Percentiles rank a stretch among this genome's conserved stretches.
Conservation (phyloP, 2,888 invertebrate genomes). For the Idaea aversata region DNA sequence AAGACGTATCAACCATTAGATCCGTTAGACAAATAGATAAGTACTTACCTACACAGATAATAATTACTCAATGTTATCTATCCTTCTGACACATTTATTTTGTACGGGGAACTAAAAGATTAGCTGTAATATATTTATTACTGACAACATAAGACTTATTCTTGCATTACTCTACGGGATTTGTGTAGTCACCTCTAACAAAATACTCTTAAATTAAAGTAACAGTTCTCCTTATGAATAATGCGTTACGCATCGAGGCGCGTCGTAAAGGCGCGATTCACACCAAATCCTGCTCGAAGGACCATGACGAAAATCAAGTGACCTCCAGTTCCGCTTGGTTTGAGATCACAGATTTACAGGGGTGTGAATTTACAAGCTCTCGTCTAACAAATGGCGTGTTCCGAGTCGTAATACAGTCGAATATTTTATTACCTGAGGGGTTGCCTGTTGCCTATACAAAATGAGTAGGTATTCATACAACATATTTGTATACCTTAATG, state of each 20-base stretch:
- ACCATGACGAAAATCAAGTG: constrained; percentile 43
- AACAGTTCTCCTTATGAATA: constrained; percentile 16
- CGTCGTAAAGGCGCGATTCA: constrained; percentile 23
- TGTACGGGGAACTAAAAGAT: neutral
- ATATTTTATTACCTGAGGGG: constrained; percentile 26
- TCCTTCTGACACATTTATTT: neutral
- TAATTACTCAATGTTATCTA: neutral
- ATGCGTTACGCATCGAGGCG: constrained; percentile 28
- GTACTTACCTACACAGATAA: neutral
- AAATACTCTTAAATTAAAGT: constrained; percentile 11
- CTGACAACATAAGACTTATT: neutral
- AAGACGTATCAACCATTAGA: neutral
- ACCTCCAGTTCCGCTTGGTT: constrained; percentile 46
- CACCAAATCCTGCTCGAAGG: constrained; percentile 35
- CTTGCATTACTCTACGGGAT: neutral
- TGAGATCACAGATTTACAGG: constrained; percentile 32
- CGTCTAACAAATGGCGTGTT: constrained; percentile 27
- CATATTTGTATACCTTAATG: neutral
- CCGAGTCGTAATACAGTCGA: constrained; percentile 19
- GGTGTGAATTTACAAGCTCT: constrained; percentile 28
- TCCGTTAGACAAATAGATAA: neutral
- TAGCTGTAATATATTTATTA: neutral
- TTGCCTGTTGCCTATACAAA: constrained; percentile 13
- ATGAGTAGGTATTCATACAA: neutral
- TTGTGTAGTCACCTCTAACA: neutral